Percentiles rank a stretch among this genome's conserved stretches.
Evolutionary conservation across 2,797 vertebrate species (phyloP).

Genomic region (Alectoris magna): DNA sequence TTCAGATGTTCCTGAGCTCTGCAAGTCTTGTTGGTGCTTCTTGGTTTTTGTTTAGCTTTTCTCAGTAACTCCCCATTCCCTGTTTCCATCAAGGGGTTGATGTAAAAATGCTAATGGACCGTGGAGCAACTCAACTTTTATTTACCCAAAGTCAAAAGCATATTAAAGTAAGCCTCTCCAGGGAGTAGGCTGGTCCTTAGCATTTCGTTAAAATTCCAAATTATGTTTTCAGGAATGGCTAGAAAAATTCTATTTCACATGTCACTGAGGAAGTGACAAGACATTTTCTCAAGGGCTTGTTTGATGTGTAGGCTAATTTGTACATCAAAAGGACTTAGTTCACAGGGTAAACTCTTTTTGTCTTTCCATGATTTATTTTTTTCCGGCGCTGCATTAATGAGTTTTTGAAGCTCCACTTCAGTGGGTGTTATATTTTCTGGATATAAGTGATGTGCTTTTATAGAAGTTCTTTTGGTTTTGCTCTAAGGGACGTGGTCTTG

Average conservation of each 20-base stretch:
- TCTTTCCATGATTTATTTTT: background rate
- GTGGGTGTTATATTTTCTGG: slow-evolving; percentile 2
- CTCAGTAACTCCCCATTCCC: background rate
- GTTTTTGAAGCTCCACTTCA: slow-evolving; percentile 41
- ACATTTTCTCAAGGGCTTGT: slow-evolving; percentile 43
- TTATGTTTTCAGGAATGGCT: background rate
- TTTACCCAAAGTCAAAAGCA: background rate
- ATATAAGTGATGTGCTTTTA: background rate
- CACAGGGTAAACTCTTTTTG: background rate
- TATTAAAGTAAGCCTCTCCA: background rate
- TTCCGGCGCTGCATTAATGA: background rate
- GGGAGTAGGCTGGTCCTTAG: background rate
- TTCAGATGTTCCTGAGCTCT: background rate
- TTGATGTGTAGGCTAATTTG: slow-evolving; percentile 26
- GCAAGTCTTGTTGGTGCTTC: background rate
- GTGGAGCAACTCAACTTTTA: background rate
- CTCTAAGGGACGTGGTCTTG: background rate
- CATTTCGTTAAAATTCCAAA: background rate
- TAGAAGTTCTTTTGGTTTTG: background rate
- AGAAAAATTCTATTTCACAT: slow-evolving; percentile 27
- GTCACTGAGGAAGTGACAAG: background rate
- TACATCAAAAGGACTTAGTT: slow-evolving; percentile 24
- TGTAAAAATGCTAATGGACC: background rate
- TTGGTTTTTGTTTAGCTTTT: background rate
- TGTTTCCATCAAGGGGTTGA: background rate